phyloP scores from a whole-genome alignment of 2,888 invertebrate species.

The Harpalus rubripes region DNA sequence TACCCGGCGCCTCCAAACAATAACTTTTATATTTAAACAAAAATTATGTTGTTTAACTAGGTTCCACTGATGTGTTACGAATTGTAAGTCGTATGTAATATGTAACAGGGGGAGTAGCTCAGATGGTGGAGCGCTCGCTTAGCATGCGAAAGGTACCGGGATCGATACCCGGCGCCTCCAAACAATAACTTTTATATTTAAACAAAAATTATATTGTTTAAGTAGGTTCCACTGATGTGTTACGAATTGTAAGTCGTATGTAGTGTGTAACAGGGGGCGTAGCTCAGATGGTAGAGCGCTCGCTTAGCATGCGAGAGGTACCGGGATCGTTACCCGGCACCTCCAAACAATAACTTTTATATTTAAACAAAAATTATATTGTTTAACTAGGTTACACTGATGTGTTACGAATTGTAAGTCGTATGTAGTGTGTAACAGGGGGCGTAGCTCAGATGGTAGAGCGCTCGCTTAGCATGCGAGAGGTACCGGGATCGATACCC shows the following conservation, averaged over 20 bases:
- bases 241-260: too few relatives aligned
- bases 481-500: constrained; percentile 81
- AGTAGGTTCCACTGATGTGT: too few relatives aligned
- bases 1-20: constrained; percentile 77
- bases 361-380: too few relatives aligned
- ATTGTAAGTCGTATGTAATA: neutral
- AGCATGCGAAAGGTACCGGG: constrained; percentile 81
- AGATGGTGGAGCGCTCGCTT: constrained; percentile 81
- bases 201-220: too few relatives aligned
- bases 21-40: neutral
- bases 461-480: constrained; percentile 81
- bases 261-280: too few relatives aligned
- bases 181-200: neutral
- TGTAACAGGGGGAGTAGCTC: constrained; percentile 76
- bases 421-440: constrained; percentile 63
- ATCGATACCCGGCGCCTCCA: constrained; percentile 79
- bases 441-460: constrained; percentile 80
- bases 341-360: too few relatives aligned
- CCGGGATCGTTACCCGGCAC: too few relatives aligned
- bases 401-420: neutral
- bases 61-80: neutral
- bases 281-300: too few relatives aligned
- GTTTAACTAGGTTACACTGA: neutral
- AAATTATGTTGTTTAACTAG: neutral
- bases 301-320: too few relatives aligned